Evolutionary conservation across 2,888 invertebrate genomes (phyloP).

Genomic region (Pyrrhosoma nymphula): DNA sequence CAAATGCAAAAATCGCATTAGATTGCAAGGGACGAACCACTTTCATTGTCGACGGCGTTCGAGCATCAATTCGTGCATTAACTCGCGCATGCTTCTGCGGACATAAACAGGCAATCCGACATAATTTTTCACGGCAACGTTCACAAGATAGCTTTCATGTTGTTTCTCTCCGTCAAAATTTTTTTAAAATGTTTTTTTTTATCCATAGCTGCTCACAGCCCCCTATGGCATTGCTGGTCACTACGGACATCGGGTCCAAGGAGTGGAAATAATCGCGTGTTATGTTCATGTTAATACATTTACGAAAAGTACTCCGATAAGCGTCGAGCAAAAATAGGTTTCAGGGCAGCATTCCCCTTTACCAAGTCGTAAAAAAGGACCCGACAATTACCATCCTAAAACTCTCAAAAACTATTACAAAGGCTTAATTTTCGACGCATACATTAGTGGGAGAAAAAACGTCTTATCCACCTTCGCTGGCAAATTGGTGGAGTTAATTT

Average conservation of each 20-base stretch:
- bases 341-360: neutral
- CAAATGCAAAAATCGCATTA: neutral
- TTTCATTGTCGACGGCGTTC: neutral
- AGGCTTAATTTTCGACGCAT: constrained; percentile 20
- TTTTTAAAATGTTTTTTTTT: neutral
- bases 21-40: neutral
- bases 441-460: constrained; percentile 8
- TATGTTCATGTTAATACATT: neutral
- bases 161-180: neutral
- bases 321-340: neutral
- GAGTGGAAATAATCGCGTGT: neutral
- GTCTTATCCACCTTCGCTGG: constrained; percentile 32
- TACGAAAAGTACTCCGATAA: neutral
- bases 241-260: neutral
- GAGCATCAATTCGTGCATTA: neutral
- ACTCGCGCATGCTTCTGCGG: neutral
- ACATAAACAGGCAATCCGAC: neutral
- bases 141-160: neutral
- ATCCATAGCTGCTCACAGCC: neutral
- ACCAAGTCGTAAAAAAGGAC: neutral
- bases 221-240: neutral
- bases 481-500: constrained; percentile 59
- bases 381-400: neutral
- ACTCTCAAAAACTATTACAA: constrained; percentile 19
- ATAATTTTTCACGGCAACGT: neutral